Base-by-base conservation (phyloP, 1,140 invertebrate genomes). In the Leptinotarsa lineolata region DNA sequence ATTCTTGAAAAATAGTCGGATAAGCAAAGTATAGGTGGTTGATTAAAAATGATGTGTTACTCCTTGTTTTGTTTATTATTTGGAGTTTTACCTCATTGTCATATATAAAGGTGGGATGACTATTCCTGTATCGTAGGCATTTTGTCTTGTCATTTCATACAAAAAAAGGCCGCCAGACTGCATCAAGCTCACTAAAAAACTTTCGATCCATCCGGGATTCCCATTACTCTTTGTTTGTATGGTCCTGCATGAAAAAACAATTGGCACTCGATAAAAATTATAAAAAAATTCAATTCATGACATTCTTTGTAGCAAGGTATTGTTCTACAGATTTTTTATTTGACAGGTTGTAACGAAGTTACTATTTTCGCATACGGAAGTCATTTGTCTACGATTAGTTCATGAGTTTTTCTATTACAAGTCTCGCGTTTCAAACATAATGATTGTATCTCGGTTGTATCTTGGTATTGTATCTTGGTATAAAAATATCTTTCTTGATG, bases 131-230 rank as follows among this genome's bases (percentile, higher is more conserved):
- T 80, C 81, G 68, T 71, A 85, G 74, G 79, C 84, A 39, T 70
- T 72, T 68, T 77, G 77, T 18, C 79, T 84, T 0, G 81, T 81
- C 3, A 87, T 78, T 46, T 84, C 83, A 59, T 83, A 77, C 39
- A 88, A 85, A 11, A 83, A 77, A 24, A 90, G 74, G 0, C 83
- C 84, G 67, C 85, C 84, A 3, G 85, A 82, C 81, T 91, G 89
- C 2, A 88, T 80, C 6, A 91, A 82, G 74, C 86, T 89, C 16
- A 89, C 81, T 5, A 91, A 80, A 76, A 89, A 90, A 79, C 87
- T 89, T 79, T 91, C 87, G 65, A 91, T 88, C 89, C 90, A 91
- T 3, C 90, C 90, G 4, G 90, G 88, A 82, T 89, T 87, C 0
- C 90, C 90, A 30, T 84, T 81, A 76, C 89, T 89, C 76, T 86